These are phyloP conservation scores for Platycercus adscitus DNA, from an alignment of 2,113 vertebrate genomes.

Conservation along the genomic window DNA sequence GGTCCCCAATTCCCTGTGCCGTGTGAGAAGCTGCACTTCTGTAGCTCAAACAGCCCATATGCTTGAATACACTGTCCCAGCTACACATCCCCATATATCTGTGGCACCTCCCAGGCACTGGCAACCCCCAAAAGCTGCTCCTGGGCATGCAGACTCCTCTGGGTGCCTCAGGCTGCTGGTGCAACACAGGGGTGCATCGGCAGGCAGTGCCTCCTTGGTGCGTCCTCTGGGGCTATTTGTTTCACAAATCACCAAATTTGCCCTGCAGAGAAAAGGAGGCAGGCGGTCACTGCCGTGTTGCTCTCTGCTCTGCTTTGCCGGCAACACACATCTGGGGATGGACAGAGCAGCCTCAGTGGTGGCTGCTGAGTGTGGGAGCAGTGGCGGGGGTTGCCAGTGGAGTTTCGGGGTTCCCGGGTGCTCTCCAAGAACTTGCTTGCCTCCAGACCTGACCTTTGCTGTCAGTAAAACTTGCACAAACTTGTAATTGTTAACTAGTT, in stretches of 20 bases:
- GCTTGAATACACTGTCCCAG: background rate
- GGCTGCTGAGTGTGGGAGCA: background rate
- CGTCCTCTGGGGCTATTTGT: background rate
- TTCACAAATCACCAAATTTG: background rate
- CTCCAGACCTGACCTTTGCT: background rate
- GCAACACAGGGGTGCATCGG: background rate
- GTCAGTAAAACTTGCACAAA: conserved; percentile 20
- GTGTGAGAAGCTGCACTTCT: background rate
- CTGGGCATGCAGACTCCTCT: background rate
- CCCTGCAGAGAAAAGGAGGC: background rate
- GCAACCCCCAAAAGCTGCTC: background rate
- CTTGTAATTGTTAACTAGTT: conserved; percentile 18
- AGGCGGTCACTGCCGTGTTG: rapidly evolving
- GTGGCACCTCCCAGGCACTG: background rate
- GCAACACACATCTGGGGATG: rapidly evolving
- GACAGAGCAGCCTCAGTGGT: background rate
- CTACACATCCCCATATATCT: background rate
- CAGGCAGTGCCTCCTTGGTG: background rate
- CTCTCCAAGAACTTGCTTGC: background rate
- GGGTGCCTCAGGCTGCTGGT: background rate
- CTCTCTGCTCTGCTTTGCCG: background rate
- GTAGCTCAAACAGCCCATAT: background rate
- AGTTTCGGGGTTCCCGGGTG: background rate
- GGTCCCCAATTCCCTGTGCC: rapidly evolving
- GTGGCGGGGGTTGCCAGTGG: rapidly evolving